Evolutionary conservation across 2,888 invertebrate genomes (phyloP).

Genomic region (Acanthosepion esculentum): DNA sequence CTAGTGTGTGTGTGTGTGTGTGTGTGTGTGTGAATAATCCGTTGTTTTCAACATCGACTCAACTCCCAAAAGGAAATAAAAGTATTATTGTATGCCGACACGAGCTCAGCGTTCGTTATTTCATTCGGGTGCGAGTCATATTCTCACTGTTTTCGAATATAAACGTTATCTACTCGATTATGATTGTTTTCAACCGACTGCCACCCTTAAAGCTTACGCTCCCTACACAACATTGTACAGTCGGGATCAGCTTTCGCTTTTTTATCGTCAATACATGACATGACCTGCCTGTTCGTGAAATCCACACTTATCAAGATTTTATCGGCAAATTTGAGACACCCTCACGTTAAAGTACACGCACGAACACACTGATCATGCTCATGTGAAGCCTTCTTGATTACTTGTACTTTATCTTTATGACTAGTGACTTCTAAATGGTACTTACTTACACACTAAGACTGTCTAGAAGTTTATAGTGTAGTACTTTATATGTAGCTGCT

Average conservation of each 20-base stretch:
- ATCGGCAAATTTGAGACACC: not conserved
- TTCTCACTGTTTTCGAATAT: not conserved
- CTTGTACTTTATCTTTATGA: too few species aligned
- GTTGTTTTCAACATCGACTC: too few species aligned
- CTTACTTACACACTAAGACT: too few species aligned
- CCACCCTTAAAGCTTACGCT: not conserved
- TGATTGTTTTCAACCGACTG: not conserved
- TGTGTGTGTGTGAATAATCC: too few species aligned
- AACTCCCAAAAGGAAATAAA: too few species aligned
- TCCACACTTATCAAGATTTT: slow-evolving; percentile 3
- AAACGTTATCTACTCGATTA: not conserved
- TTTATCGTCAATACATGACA: slow-evolving; percentile 33
- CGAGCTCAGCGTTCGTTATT: not conserved
- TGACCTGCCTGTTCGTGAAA: not conserved
- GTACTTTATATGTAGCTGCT: too few species aligned
- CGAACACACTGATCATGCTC: not conserved
- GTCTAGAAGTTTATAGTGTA: too few species aligned
- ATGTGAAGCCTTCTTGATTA: not conserved
- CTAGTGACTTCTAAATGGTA: not conserved
- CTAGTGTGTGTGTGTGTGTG: too few species aligned
- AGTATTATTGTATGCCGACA: too few species aligned
- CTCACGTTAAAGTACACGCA: not conserved
- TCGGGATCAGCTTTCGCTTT: not conserved
- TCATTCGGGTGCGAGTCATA: not conserved
- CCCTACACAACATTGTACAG: not conserved